Evolutionary conservation across 2,113 vertebrate genomes (phyloP), one percentile per base, ranked within the genome.

Genomic region (Oncorhynchus clarkii): DNA sequence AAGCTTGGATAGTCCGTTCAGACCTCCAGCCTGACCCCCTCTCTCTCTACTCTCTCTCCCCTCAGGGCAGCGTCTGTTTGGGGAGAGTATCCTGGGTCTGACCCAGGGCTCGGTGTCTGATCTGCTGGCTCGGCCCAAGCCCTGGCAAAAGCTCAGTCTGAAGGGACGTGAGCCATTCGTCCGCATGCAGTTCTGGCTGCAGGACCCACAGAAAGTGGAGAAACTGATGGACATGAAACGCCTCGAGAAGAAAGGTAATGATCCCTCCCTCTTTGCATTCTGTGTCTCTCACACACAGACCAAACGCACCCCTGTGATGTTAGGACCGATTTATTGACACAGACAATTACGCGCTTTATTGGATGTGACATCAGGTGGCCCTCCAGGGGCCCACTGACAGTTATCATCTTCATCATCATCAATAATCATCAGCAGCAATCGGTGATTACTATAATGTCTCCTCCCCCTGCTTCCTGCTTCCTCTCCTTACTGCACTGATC

Each of bases 21-120:
- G 12, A 48, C 24, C 70, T 24, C 24, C 49, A 68, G 3, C 31
- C 34, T 65, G 54, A 39, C 57, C 73, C 69, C 69, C 45, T 18
- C 3, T 51, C 68, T 68, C 24, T 70, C 26, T 27, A 65, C 29
- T 64, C 66, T 67, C 45, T 67, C n/a, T 5, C n/a, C 9, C 62
- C 80, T 71, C 88, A 99, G 97, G 97, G 90, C 97, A 99, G 92
- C 96, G 97, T 83, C 90, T 99, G 85, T 99, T 99, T 89, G 97
- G 97, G 80, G 97, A 99, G 93, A 97, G 94, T 80, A 97, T 99
- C 91, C 93, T 99, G 27, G 97, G 97, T 80, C 95, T 99, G 78
- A 99, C 97, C 74, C 97, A 99, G 86, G 97, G 97, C 91, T 99
- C 97, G 4, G 97, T 99, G 88, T 99, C 97, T 34, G 97, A 99